Evolutionary conservation across 2,888 invertebrate species (phyloP).

Genomic region (Netelia melanura): DNA sequence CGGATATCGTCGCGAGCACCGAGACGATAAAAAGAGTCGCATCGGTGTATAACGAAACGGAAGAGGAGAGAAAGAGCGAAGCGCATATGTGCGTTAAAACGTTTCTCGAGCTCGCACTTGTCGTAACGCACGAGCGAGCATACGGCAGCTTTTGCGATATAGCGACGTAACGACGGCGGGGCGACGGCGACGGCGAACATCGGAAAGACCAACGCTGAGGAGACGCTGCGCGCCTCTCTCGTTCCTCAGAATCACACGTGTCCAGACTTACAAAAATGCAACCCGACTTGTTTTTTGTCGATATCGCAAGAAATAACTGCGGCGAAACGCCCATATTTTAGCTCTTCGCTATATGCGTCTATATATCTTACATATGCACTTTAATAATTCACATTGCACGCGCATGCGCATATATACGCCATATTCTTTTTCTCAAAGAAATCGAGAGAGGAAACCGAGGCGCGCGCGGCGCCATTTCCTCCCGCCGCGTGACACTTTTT

Average conservation of each 20-base stretch:
- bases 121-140: slow-evolving; percentile 29
- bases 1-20: too few relatives aligned
- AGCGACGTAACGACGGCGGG: background rate
- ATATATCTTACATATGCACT: slow-evolving; percentile 18
- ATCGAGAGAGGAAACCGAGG: slow-evolving; percentile 52
- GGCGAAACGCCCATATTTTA: slow-evolving; percentile 59
- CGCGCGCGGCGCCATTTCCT: slow-evolving; percentile 57
- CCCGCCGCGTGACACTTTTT: slow-evolving; percentile 60
- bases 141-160: slow-evolving; percentile 6
- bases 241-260: slow-evolving; percentile 78
- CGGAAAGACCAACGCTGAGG: slow-evolving; percentile 78
- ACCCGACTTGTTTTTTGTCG: slow-evolving; percentile 63
- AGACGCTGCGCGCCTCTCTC: slow-evolving; percentile 66
- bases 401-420: background rate
- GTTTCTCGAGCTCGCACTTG: slow-evolving; percentile 9
- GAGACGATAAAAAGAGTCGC: background rate
- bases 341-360: slow-evolving; percentile 9
- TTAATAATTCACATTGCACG: slow-evolving; percentile 29
- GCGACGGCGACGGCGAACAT: slow-evolving; percentile 27
- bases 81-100: slow-evolving; percentile 49
- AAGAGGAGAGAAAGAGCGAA: slow-evolving; percentile 20
- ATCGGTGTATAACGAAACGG: background rate
- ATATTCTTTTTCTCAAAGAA: slow-evolving; percentile 4
- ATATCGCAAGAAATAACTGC: slow-evolving; percentile 53
- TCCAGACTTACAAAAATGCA: slow-evolving; percentile 81